Conservation (phyloP, 2,113 vertebrate genomes). For the Oreochromis niloticus region DNA sequence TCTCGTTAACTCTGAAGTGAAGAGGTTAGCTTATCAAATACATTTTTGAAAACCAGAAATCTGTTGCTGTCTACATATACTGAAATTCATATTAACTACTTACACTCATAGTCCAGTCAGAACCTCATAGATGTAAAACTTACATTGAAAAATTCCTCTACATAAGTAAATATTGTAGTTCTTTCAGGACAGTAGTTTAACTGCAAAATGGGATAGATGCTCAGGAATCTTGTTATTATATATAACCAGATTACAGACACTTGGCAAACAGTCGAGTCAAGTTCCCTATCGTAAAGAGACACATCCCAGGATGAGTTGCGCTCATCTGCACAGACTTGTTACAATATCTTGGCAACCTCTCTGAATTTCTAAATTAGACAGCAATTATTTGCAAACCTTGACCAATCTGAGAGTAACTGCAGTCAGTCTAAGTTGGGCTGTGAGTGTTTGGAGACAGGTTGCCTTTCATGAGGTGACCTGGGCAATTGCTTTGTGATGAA, state of each 20-base stretch:
- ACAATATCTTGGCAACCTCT: neutral
- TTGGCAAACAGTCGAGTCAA: neutral
- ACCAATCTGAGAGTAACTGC: neutral
- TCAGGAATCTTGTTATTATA: neutral
- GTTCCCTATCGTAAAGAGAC: neutral
- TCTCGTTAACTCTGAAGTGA: neutral
- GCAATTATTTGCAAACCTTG: neutral
- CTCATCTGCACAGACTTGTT: neutral
- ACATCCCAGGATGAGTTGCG: neutral
- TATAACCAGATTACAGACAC: neutral
- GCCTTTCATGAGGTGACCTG: neutral
- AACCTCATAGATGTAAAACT: neutral
- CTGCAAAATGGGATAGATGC: neutral
- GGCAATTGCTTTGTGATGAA: neutral
- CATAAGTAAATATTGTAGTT: neutral
- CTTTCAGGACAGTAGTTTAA: rapidly evolving
- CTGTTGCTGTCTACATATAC: neutral
- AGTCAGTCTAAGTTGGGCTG: rapidly evolving
- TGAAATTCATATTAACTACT: neutral
- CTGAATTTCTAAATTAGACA: neutral
- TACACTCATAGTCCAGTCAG: neutral
- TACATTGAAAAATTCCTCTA: neutral
- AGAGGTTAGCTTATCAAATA: neutral
- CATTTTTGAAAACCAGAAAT: neutral
- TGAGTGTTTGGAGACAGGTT: neutral